A percentile compares a stretch with the other conserved stretches of the same genome.
phyloP scores from a whole-genome alignment of 2,797 vertebrate genomes.

The Sardinella longiceps region DNA sequence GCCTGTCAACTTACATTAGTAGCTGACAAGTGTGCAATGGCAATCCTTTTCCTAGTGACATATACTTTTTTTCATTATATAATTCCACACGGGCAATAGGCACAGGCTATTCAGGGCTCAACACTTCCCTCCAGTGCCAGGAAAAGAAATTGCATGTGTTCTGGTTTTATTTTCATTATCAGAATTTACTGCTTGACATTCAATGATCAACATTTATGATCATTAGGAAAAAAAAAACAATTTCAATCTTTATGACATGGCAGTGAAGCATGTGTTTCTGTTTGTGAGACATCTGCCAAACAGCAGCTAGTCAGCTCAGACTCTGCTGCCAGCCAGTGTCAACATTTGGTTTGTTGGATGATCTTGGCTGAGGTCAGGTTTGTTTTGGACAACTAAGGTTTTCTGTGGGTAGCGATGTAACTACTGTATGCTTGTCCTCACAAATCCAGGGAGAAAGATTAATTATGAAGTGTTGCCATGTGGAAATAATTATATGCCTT shows the following conservation, averaged over 20 bases:
- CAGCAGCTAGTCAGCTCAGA: neutral
- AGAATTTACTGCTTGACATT: neutral
- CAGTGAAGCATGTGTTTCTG: neutral
- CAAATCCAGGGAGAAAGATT: slow-evolving; percentile 11
- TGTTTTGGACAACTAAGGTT: slow-evolving; percentile 13
- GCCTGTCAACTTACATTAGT: slow-evolving; percentile 14
- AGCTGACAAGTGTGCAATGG: slow-evolving; percentile 7
- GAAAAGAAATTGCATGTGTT: neutral
- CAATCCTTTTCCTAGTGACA: neutral
- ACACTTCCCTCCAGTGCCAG: neutral
- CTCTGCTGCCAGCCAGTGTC: neutral
- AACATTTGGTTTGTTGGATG: slow-evolving; percentile 7
- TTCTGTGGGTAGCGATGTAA: neutral
- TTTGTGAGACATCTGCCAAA: neutral
- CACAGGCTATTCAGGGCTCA: neutral
- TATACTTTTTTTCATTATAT: neutral
- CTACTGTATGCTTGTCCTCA: slow-evolving; percentile 17
- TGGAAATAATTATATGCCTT: neutral
- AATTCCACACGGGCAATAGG: neutral
- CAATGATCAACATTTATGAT: neutral
- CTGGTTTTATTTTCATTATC: neutral
- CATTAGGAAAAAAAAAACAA: neutral
- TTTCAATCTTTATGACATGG: neutral
- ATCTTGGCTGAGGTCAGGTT: neutral
- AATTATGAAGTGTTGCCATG: slow-evolving; percentile 18